phyloP scores from a whole-genome alignment of 2,888 invertebrate genomes.

The Caradrina kadenii region DNA sequence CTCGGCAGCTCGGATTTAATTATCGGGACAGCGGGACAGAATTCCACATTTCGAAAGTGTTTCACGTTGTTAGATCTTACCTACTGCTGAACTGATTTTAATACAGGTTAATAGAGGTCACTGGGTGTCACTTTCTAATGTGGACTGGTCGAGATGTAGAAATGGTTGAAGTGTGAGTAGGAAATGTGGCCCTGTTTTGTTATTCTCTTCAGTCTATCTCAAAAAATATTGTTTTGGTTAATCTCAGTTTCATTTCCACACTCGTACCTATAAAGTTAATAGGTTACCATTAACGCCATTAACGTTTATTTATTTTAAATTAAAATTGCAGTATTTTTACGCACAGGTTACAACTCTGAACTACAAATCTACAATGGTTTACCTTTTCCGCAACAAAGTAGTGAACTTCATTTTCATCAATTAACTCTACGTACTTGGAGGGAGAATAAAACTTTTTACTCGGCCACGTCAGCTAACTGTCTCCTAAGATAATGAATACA shows the following conservation, averaged over 20 bases:
- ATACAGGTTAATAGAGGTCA: conserved; percentile 36
- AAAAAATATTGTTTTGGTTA: background rate
- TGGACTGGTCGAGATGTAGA: conserved; percentile 7
- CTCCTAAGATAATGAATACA: conserved; percentile 12
- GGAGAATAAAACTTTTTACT: conserved; percentile 25
- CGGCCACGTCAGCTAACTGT: conserved; percentile 1
- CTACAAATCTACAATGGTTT: background rate
- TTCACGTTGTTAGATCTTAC: conserved; percentile 45
- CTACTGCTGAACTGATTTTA: conserved; percentile 25
- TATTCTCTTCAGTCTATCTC: background rate
- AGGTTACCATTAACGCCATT: no score
- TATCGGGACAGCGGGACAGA: conserved; percentile 67
- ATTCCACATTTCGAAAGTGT: conserved; percentile 68
- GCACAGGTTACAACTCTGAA: background rate
- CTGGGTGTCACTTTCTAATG: conserved; percentile 25
- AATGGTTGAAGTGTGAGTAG: background rate
- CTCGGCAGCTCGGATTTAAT: conserved; percentile 70
- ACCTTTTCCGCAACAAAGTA: conserved; percentile 8
- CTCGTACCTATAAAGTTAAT: no score
- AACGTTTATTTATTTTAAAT: background rate
- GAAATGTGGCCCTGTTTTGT: background rate
- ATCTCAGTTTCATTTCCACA: background rate
- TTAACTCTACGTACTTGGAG: conserved; percentile 12
- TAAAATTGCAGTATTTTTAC: background rate
- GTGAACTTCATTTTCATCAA: conserved; percentile 7